These are phyloP conservation scores for Andrena flavipes DNA, from an alignment of 2,888 invertebrate species.

Conservation along the genomic window DNA sequence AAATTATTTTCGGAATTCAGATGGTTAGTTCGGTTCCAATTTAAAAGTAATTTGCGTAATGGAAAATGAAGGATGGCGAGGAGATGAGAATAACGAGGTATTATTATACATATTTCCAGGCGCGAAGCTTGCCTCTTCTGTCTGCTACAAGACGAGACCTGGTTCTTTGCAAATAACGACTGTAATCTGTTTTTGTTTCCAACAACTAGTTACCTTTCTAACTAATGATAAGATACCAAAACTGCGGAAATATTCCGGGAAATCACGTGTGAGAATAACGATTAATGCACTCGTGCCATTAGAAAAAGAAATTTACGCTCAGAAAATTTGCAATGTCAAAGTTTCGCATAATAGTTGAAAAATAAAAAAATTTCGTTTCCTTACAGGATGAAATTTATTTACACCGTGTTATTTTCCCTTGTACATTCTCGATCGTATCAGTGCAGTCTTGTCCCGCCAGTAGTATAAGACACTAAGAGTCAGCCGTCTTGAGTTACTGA, in stretches of 20 bases:
- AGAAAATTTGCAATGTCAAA: too few relatives aligned
- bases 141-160: not conserved
- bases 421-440: not conserved
- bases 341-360: too few relatives aligned
- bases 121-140: not conserved
- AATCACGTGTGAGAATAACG: too few relatives aligned
- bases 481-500: conserved; percentile 47
- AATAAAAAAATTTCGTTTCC: not conserved
- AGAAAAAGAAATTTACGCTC: too few relatives aligned
- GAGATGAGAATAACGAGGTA: conserved; percentile 4
- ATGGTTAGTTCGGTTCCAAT: conserved; percentile 6
- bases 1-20: conserved; percentile 24
- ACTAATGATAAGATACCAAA: too few relatives aligned
- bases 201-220: too few relatives aligned
- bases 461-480: conserved; percentile 36
- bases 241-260: too few relatives aligned
- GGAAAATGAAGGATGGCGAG: conserved; percentile 26
- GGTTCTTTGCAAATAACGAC: too few relatives aligned
- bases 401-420: not conserved
- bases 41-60: conserved; percentile 32
- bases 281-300: too few relatives aligned
- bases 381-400: conserved; percentile 3
- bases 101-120: conserved; percentile 32
- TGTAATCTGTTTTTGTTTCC: too few relatives aligned
- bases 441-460: not conserved